Evolutionary conservation across 2,888 invertebrate species (phyloP).

Genomic region (Agrochola lota): DNA sequence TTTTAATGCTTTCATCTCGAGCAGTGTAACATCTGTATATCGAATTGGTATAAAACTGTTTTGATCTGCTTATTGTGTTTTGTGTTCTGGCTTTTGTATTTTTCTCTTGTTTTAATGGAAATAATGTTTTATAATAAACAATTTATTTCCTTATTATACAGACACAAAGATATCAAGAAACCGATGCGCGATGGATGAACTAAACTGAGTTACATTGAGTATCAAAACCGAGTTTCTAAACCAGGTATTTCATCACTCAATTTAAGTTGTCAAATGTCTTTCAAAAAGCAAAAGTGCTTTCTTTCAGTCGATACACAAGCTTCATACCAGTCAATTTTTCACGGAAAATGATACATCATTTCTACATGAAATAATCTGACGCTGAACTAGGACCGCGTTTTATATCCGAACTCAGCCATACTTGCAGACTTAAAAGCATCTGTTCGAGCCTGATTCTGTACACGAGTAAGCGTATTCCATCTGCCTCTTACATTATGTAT

Average conservation of each 20-base stretch:
- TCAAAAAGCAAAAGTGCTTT: constrained; percentile 34
- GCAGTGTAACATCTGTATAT: constrained; percentile 49
- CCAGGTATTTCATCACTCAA: constrained; percentile 40
- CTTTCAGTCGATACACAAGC: constrained; percentile 8
- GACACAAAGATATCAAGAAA: not conserved
- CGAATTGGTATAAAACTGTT: constrained; percentile 45
- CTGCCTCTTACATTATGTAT: constrained; percentile 52
- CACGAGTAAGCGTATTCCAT: constrained; percentile 37
- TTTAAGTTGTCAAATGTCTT: constrained; percentile 40
- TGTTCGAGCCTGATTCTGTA: constrained; percentile 4
- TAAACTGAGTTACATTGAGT: not conserved
- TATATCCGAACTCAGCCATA: constrained; percentile 5
- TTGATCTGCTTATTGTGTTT: constrained; percentile 16
- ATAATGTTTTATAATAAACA: not conserved
- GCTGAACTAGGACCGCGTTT: constrained; percentile 21
- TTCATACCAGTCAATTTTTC: constrained; percentile 15
- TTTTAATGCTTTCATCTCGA: constrained; percentile 61
- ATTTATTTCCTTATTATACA: not conserved
- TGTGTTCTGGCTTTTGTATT: not conserved
- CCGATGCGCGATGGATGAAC: not conserved
- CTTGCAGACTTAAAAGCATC: constrained; percentile 30
- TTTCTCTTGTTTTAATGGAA: not conserved
- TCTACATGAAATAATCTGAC: constrained; percentile 23
- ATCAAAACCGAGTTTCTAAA: not conserved
- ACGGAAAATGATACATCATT: constrained; percentile 44